phyloP scores from a whole-genome alignment of 2,113 vertebrate species.

The Uria aalge region DNA sequence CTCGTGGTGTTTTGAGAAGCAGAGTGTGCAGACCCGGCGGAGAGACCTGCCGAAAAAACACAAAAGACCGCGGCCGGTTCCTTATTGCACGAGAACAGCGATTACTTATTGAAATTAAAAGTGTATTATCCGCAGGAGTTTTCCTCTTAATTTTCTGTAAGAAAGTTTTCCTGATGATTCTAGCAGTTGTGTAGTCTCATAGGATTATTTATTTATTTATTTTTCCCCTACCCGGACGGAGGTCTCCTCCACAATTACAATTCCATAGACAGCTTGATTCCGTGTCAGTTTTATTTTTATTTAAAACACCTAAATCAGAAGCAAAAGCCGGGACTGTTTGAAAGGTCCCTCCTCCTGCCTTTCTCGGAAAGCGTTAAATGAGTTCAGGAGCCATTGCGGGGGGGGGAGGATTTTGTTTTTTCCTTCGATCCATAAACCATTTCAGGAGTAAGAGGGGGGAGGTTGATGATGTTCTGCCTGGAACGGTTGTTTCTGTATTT shows the following conservation, averaged over 20 bases:
- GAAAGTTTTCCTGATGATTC: not conserved
- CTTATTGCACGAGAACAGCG: not conserved
- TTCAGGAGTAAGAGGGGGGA: not conserved
- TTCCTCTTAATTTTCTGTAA: not conserved
- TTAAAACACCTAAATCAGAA: not conserved
- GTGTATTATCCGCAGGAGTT: not conserved
- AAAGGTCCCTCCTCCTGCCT: not conserved
- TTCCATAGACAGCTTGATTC: not conserved
- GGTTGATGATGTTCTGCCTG: not conserved
- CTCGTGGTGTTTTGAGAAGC: not conserved
- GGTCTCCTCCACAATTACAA: not conserved
- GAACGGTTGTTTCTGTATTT: not conserved
- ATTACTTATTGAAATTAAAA: not conserved
- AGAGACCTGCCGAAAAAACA: not conserved
- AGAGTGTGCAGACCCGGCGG: rapidly evolving
- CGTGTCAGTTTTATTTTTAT: not conserved
- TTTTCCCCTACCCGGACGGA: not conserved
- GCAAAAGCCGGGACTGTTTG: not conserved
- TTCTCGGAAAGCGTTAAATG: not conserved
- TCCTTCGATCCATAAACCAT: not conserved
- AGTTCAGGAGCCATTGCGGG: not conserved
- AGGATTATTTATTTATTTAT: not conserved
- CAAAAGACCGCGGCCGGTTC: rapidly evolving
- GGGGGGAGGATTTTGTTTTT: not conserved
- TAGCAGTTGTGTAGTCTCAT: not conserved